Evolutionary conservation across 2,888 invertebrate species (phyloP), one percentile per base, ranked within the genome.

Genomic region (Hyposoter dolosus): DNA sequence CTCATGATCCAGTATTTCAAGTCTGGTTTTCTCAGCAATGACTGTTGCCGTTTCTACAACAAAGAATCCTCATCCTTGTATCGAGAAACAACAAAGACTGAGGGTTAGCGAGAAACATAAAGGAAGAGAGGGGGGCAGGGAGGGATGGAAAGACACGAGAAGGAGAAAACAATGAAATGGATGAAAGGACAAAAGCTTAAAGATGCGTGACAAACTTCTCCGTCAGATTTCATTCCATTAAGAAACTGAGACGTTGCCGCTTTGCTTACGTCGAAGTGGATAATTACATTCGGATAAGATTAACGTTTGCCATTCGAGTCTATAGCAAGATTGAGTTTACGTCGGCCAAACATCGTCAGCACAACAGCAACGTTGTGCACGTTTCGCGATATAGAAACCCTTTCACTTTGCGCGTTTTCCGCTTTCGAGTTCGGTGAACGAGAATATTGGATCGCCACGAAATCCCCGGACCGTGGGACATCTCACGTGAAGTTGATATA

Each of bases 271-370:
- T 15, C 23, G n/a, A 45, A 63, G 74, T 47, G 72, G 68, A 47
- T 85, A 88, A 87, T 86, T 79, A 66, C 84, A 83, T 68, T 85
- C 81, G 81, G 75, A 83, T 83, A 82, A 80, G 86, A 87, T 85
- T 82, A 83, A 72, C 76, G 72, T 80, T 80, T 77, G 63, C 76
- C 75, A 86, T 77, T 66, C 56, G 66, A n/a, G 76, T 69, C 63
- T 35, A 79, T 75, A 60, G 60, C 43, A 17, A 47, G 45, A 77
- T 83, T 17, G 82, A 85, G 65, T 76, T 85, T 50, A 65, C 79
- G 45, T 17, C 53, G 60, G 65, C 43, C 71, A 72, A 28, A 79
- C 69, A 47, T 65, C 53, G 63, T 60, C 28, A 10, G 77, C 35
- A 40, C 50, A 66, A 40, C 50, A 47, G 35, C 35, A 32, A 40